Base-by-base conservation (phyloP, 2,797 vertebrate genomes). In the Echiichthys vipera region DNA sequence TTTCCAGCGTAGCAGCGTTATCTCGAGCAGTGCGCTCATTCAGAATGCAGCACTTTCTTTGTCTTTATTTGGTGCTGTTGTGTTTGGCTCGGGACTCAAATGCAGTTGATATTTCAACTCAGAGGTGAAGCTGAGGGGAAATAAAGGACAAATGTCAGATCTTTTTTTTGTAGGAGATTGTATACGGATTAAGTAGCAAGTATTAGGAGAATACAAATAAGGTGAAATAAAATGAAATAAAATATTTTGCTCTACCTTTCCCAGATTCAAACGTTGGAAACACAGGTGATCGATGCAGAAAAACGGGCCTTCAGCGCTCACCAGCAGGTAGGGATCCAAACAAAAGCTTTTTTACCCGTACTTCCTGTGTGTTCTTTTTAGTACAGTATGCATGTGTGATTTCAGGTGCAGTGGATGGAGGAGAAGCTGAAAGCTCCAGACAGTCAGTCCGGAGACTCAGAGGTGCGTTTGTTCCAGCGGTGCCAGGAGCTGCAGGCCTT, bases 181-280 rank as follows among this genome's bases (percentile, higher is more conserved):
- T 0, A n/a, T n/a, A n/a, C n/a, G n/a, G n/a, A 51, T 51, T 29
- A 32, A 53, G 50, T 20, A n/a, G 27, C 2, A 7, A 25, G 14
- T 55, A 32, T 43, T 24, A 34, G 7, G 4, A 34, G 15, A 29
- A 25, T 24, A 7, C 46, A 25, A 32, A 36, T 18, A 24, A 25
- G 2, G 2, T 36, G 4, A 20, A 20, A 51, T 51, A 0, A n/a
- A 29, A 9, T 24, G 0, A 64, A 58, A 49, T 11, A 2, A 51
- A 30, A 53, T 20, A n/a, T 10, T 18, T 24, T 25, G 18, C 25
- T 63, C 73, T 30, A 68, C 13, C n/a, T 53, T 63, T 80, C 61
- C 64, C 91, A 99, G 98, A 98, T 99, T 93, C 96, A 97, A 24
- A 97, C 98, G 78, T 86, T 99, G 92, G 98, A 99, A 92, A 95